Conservation (phyloP, 2,113 vertebrate genomes). For the Percopsis transmontana region DNA sequence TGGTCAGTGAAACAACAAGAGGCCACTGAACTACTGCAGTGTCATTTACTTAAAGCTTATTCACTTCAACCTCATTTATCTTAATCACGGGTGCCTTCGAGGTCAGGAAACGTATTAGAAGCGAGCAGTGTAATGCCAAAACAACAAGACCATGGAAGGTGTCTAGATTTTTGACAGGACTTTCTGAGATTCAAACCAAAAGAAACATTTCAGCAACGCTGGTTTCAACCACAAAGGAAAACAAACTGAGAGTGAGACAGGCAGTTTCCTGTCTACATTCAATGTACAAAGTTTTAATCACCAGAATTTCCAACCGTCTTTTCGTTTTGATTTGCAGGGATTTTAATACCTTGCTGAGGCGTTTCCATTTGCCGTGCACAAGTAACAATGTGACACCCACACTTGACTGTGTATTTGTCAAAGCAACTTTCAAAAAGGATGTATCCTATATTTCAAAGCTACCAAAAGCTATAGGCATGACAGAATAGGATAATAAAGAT, state of each 20-base stretch:
- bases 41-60: not conserved
- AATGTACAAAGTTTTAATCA: not conserved
- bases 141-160: no score
- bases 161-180: no score
- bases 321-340: not conserved
- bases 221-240: no score
- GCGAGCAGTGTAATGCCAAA: no score
- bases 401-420: constrained; percentile 45
- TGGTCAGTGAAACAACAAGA: not conserved
- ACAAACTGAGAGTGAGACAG: no score
- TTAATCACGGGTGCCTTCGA: no score
- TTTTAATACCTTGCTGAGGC: constrained; percentile 17
- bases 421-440: constrained; percentile 49
- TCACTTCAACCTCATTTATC: no score
- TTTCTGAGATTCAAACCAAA: no score
- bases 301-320: not conserved
- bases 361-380: constrained; percentile 26
- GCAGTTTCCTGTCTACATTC: not conserved
- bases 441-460: constrained; percentile 39
- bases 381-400: constrained; percentile 24
- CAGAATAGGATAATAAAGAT: constrained; percentile 60
- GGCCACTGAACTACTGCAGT: not conserved
- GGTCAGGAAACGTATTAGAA: no score
- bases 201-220: no score
- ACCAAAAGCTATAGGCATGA: constrained; percentile 34